Evolutionary conservation across 2,113 vertebrate species (phyloP).

Genomic region (Scortum barcoo): DNA sequence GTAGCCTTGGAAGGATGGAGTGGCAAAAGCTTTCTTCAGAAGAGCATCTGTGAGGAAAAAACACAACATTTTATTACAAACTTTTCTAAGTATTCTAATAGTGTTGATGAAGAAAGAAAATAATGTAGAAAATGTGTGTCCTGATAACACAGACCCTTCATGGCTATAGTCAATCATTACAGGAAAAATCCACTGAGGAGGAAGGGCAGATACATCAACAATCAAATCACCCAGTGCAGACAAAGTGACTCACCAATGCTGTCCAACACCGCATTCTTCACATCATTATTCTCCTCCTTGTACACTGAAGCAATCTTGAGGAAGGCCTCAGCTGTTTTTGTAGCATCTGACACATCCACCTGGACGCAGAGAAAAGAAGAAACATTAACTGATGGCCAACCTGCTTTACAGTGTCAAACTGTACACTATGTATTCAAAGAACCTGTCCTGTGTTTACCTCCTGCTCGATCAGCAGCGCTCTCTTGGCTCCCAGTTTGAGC

Average conservation of each 20-base stretch:
- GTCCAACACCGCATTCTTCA: conserved; percentile 88
- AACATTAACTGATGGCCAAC: neutral
- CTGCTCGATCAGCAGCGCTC: conserved; percentile 89
- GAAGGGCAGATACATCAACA: neutral
- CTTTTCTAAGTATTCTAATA: neutral
- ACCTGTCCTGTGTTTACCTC: conserved; percentile 81
- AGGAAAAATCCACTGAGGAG: neutral
- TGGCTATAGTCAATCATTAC: neutral
- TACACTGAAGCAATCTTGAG: conserved; percentile 95
- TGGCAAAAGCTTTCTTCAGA: conserved; percentile 91
- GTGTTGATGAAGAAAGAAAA: no score
- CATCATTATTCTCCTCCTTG: conserved; percentile 89
- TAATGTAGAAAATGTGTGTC: neutral
- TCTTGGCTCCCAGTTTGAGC: conserved; percentile 90
- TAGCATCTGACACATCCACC: conserved; percentile 90
- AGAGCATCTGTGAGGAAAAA: conserved; percentile 85
- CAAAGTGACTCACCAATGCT: conserved; percentile 79
- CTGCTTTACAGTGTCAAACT: neutral
- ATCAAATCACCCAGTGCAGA: neutral
- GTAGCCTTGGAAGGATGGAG: conserved; percentile 88
- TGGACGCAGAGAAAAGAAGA: conserved; percentile 58
- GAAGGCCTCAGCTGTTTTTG: conserved; percentile 90
- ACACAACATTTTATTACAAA: neutral
- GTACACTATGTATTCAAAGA: neutral
- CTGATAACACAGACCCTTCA: no score